Base-by-base conservation (phyloP, 2,888 invertebrate species). In the Rambutsinella grinnellia region DNA sequence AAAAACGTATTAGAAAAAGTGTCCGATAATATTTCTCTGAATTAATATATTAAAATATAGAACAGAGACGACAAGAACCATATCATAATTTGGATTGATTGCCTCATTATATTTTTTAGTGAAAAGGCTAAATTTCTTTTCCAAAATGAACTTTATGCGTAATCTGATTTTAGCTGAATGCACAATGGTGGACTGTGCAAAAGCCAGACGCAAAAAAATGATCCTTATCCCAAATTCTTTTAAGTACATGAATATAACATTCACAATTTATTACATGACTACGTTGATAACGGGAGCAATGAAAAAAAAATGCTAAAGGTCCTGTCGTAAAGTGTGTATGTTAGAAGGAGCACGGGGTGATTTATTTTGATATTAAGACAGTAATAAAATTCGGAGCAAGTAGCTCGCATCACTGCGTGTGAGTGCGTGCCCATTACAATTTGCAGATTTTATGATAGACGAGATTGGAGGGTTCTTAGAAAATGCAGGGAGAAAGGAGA, bases 101-200 rank as follows among this genome's bases (percentile, higher is more conserved):
- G 17, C 60, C 44, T 60, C 17, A 60, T 46, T n/a, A n/a, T n/a
- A n/a, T n/a, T n/a, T 53, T 53, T 53, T 19, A 17, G 13, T 21
- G 17, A n/a, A n/a, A 58, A 17, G 6, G 36, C 13, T 36, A 5
- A 36, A 36, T 36, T 36, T 36, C 36, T 8, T 36, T 8, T 36
- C 70, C 60, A 60, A 69, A 61, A 17, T 8, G 10, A 17, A 8
- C 19, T 54, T 8, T 17, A 27, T 57, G 60, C 24, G 17, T 26
- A 61, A 70, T 71, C 53, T 26, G 54, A 63, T 63, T 24, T n/a
- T n/a, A n/a, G n/a, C n/a, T n/a, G n/a, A 17, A 49, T 10, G 49
- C 13, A 36, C 36, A 36, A 36, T 36, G 36, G n/a, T n/a, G n/a
- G 36, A 13, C 36, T 36, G 36, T 36, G 36, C 6, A n/a, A n/a